Evolutionary conservation across 2,888 invertebrate genomes (phyloP).

Genomic region (Stenurella melanura): DNA sequence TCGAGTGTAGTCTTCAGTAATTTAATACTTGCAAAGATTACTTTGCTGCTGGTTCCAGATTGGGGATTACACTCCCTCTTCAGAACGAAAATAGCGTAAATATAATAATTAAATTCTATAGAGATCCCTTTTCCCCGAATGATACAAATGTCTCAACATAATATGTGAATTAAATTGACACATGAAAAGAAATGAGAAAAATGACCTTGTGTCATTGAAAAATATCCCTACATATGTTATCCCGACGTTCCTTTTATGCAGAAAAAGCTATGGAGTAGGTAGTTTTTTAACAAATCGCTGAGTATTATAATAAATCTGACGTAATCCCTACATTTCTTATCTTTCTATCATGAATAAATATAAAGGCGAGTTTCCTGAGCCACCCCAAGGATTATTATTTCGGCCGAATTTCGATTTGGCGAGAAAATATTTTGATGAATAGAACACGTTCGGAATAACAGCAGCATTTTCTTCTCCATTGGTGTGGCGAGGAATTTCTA

Average conservation of each 20-base stretch:
- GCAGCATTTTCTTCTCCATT: constrained; percentile 34
- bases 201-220: constrained; percentile 41
- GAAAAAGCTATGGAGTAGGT: constrained; percentile 43
- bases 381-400: constrained; percentile 50
- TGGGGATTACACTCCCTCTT: too few relatives aligned
- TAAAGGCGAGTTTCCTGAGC: constrained; percentile 43
- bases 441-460: constrained; percentile 52
- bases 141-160: constrained; percentile 25
- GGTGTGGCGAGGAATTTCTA: constrained; percentile 25
- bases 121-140: neutral
- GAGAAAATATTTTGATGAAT: constrained; percentile 54
- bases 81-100: neutral
- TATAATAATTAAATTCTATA: constrained; percentile 1
- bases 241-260: constrained; percentile 32
- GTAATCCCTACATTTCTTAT: constrained; percentile 43
- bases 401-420: constrained; percentile 52
- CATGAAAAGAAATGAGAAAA: constrained; percentile 39
- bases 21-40: too few relatives aligned
- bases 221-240: constrained; percentile 42
- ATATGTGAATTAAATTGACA: constrained; percentile 28
- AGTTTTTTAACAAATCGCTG: constrained; percentile 42
- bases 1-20: too few relatives aligned
- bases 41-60: too few relatives aligned
- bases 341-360: constrained; percentile 44
- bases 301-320: constrained; percentile 46